phyloP scores from a whole-genome alignment of 2,113 vertebrate species.

The Paraplagusia blochii region DNA sequence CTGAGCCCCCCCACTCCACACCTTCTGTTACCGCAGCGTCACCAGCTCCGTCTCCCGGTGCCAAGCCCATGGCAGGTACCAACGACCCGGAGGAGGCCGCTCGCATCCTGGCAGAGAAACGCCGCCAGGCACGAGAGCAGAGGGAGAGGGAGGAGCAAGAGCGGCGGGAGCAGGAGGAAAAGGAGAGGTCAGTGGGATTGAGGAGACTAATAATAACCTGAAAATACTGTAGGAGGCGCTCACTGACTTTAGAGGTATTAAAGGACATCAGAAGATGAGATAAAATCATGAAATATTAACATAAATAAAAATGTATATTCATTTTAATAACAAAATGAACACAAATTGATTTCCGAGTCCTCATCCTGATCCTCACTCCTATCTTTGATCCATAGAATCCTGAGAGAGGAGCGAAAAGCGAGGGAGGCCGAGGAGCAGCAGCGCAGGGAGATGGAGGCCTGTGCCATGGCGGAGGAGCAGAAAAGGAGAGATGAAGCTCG shows the following conservation, averaged over 20 bases:
- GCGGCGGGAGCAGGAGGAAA: constrained; percentile 83
- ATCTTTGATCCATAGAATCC: constrained; percentile 60
- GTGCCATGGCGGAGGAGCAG: constrained; percentile 76
- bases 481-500: constrained; percentile 71
- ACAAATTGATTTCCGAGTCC: too few species aligned
- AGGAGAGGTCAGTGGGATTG: constrained; percentile 79
- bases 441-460: constrained; percentile 78
- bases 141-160: constrained; percentile 89
- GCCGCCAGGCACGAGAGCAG: constrained; percentile 90
- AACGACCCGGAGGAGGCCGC: constrained; percentile 88
- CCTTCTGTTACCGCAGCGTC: constrained; percentile 26
- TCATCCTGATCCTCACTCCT: background rate
- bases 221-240: too few species aligned
- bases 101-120: constrained; percentile 87
- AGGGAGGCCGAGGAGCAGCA: constrained; percentile 80
- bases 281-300: too few species aligned
- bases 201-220: too few species aligned
- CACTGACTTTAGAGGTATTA: too few species aligned
- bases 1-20: constrained; percentile 19
- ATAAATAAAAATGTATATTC: too few species aligned
- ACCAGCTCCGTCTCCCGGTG: constrained; percentile 59
- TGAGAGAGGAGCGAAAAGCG: constrained; percentile 79
- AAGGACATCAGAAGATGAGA: too few species aligned
- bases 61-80: constrained; percentile 87
- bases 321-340: too few species aligned